Evolutionary conservation across 2,888 invertebrate species (phyloP), one percentile per base, ranked within the genome.

Genomic region (Venustoraphidia nigricollis): DNA sequence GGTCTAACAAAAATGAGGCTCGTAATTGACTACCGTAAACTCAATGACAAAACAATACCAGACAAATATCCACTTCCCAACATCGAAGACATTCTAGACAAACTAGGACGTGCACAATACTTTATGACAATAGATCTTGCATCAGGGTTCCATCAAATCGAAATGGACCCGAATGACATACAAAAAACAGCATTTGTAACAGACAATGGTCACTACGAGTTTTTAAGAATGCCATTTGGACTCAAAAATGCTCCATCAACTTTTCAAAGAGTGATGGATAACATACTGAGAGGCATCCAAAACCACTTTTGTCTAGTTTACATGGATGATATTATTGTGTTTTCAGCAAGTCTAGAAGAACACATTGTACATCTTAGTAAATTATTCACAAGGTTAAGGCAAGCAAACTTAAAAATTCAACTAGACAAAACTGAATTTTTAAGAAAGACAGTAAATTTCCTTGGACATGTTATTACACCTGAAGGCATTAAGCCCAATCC

Each of bases 401-500:
- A 54, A 46, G 10, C 10, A 37, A 48, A 50, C 41, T 43, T 55
- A 9, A 55, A 62, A 52, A 13, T 61, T 2, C 57, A 62, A 53
- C 56, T 58, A 0, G 62, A 63, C 17, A 63, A 63, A 52, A 60
- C 60, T 38, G 60, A 63, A 54, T 63, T 63, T 36, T 47, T 62
- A 8, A 46, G 56, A n/a, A 51, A 53, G 14, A 60, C 63, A 57
- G 60, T 66, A 10, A 57, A 58, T 1, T 66, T 60, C 47, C 46
- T 66, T 34, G 65, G 66, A 2, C 64, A 62, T 40, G 57, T 62
- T 2, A 60, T 66, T 2, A 57, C 60, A 1, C 55, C 48, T 11
- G 58, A 63, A 44, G 63, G 61, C 14, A 57, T 63, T 0, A 60
- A 58, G 45, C 64, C 66, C 4, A 61, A 64, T 49, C 61, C 61